These are phyloP conservation scores for Kryptopterus vitreolus DNA, from an alignment of 2,797 vertebrate genomes.

Conservation along the genomic window DNA sequence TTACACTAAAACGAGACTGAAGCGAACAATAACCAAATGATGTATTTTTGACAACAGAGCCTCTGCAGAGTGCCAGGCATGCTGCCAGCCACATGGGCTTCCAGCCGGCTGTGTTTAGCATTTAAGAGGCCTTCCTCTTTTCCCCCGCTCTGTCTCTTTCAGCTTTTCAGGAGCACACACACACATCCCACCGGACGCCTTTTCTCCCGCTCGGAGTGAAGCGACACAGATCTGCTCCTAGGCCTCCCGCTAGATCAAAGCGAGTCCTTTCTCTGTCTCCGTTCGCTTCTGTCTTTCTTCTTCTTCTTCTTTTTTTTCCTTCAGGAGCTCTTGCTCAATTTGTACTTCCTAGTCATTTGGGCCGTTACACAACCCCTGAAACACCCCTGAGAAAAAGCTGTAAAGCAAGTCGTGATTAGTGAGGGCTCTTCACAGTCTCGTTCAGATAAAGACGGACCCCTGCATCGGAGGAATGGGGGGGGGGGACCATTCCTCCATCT, in stretches of 20 bases:
- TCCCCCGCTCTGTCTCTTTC: constrained; percentile 51
- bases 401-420: constrained; percentile 71
- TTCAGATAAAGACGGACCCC: constrained; percentile 50
- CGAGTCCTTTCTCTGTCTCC: constrained; percentile 55
- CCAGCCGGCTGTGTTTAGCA: constrained; percentile 46
- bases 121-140: constrained; percentile 53
- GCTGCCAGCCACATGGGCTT: constrained; percentile 40
- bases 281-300: constrained; percentile 45
- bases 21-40: constrained; percentile 3
- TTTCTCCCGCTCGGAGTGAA: constrained; percentile 57
- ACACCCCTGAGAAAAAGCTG: constrained; percentile 60
- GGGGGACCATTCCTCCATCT: constrained; percentile 31
- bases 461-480: too few relatives aligned
- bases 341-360: constrained; percentile 68
- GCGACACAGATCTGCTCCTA: constrained; percentile 55
- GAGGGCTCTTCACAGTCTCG: constrained; percentile 67
- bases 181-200: constrained; percentile 36
- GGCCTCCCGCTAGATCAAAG: constrained; percentile 56
- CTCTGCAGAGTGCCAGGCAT: constrained; percentile 38
- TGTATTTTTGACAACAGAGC: constrained; percentile 33
- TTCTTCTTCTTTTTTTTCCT: constrained; percentile 37
- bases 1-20: background rate
- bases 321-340: constrained; percentile 63
- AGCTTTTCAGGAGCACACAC: constrained; percentile 48
- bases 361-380: constrained; percentile 58